Evolutionary conservation across 2,113 vertebrate genomes (phyloP), one percentile per base, ranked within the genome.

Genomic region (Corynorhinus townsendii): DNA sequence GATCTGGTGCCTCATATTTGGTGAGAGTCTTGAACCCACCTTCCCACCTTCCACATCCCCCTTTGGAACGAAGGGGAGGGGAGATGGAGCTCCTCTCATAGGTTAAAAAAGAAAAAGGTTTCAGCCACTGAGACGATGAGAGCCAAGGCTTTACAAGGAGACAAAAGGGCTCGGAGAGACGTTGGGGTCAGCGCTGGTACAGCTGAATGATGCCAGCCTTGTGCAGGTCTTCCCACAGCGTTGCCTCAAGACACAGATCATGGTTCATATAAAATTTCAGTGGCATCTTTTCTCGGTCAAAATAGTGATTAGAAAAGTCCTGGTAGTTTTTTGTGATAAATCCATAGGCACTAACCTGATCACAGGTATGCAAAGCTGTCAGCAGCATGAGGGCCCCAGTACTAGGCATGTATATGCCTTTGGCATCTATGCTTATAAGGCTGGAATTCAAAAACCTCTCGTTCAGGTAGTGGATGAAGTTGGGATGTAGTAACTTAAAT

Each of bases 401-500:
- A 93, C 97, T 98, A 77, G 98, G 98, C 97, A 98, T 98, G 95
- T 98, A 98, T 7, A 98, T 68, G 4, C 98, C 68, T 17, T 95
- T 1, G 5, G 85, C 90, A n/a, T 90, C 49, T 1, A 16, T 82
- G 68, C 96, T 79, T 66, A 98, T 95, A 30, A 96, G 88, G 20
- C 96, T 97, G 0, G 98, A 98, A 1, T 95, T 96, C 95, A 98
- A 96, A 97, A 98, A 98, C 94, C 92, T 98, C 3, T 98, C 15
- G 5, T 93, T 99, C 93, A 98, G 91, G 86, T 99, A 99, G 75
- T 97, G 76, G 95, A 99, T 95, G 96, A 99, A 99, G 86, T 97
- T 97, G 2, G 99, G 99, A 84, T 99, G 98, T 47, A 99, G 98
- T 66, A 99, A 94, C 96, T 98, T 99, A 98, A 99, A 99, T 92